Base-by-base conservation (phyloP, 2,113 vertebrate genomes). In the Calyptommatus sinebrachiatus region DNA sequence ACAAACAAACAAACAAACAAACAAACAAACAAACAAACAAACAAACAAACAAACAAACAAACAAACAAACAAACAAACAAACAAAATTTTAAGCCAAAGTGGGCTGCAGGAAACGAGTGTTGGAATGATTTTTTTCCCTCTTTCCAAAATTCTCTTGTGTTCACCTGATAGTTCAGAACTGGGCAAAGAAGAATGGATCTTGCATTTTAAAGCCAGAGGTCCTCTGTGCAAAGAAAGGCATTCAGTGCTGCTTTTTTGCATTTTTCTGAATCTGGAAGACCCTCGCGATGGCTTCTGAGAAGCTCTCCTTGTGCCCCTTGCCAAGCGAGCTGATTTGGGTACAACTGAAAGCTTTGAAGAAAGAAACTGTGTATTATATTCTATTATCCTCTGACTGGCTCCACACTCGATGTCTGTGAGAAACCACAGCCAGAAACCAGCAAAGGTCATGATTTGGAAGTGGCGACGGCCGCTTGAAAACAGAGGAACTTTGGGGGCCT, bases 401-500 rank as follows among this genome's bases (percentile, higher is more conserved):
- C 88, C 81, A 0, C 81, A 0, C 41, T 8, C 26, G 85, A 88
- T 61, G 81, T 79, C 89, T 89, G 82, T 71, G 82, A 75, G 89
- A 82, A 89, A 87, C 69, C 85, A 79, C 86, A 76, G 67, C 87
- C 89, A 88, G 85, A 88, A 82, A 8, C 66, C 87, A 86, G 83
- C 46, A 57, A 81, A 90, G 90, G 88, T 88, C 89, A 87, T 11
- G 77, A 84, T 87, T 76, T 60, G 88, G 85, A 86, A 89, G 85
- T 83, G 83, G 84, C 53, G 5, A 73, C 0, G 67, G 78, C 61
- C 35, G 10, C 16, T 83, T 83, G 65, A 81, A 87, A 88, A 79
- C 85, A 83, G 78, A 76, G 28, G 50, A 85, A 50, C 90, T 84
- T 79, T 90, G 90, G 87, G 88, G 87, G 93, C 92, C 93, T 96